phyloP scores from a whole-genome alignment of 2,797 vertebrate species.

The Agapornis canus region DNA sequence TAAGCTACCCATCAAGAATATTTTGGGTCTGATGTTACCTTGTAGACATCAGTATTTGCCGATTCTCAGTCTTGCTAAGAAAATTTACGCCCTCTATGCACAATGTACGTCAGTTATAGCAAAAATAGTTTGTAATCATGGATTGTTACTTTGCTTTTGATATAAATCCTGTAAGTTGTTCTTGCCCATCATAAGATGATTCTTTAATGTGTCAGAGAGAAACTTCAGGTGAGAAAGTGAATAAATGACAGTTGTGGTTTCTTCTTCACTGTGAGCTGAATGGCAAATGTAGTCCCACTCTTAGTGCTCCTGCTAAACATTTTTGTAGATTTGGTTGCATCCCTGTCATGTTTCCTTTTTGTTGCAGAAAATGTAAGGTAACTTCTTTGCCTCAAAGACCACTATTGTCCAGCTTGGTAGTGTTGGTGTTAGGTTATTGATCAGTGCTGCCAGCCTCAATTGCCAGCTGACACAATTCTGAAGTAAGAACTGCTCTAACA shows the following conservation, averaged over 20 bases:
- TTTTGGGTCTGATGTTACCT: background rate
- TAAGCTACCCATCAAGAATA: background rate
- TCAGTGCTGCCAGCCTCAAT: background rate
- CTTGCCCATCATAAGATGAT: background rate
- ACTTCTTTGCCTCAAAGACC: background rate
- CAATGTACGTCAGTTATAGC: fast-evolving
- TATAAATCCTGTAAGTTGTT: background rate
- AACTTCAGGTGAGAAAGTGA: background rate
- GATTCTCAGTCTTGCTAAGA: background rate
- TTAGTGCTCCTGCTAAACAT: background rate
- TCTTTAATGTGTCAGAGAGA: background rate
- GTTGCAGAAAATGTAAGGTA: background rate
- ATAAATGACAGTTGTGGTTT: background rate
- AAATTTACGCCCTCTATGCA: fast-evolving
- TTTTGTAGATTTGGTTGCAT: background rate
- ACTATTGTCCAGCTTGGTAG: fast-evolving
- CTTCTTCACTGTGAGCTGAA: background rate
- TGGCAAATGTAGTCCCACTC: background rate
- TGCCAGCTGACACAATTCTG: background rate
- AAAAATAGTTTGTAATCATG: background rate
- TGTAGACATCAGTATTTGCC: background rate
- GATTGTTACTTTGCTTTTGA: background rate
- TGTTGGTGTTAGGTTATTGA: background rate
- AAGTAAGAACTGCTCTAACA: background rate
- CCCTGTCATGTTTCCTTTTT: background rate